Conservation (phyloP, 2,797 vertebrate species). For the Syndactyla subalaris region DNA sequence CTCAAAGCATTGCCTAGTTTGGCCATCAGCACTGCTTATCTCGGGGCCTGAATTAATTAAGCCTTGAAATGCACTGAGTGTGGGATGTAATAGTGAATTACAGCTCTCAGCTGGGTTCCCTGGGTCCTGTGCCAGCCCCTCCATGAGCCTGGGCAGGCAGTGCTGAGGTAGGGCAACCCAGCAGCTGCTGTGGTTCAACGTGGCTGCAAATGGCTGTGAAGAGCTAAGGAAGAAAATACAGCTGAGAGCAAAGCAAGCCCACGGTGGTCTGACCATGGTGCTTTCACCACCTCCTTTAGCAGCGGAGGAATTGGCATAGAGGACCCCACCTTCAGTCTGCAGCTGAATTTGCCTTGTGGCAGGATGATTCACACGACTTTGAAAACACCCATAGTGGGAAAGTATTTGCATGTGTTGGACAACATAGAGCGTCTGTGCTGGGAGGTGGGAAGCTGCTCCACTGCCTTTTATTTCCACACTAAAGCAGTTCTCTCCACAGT, state of each 20-base stretch:
- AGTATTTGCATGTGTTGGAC: background rate
- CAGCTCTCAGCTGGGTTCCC: background rate
- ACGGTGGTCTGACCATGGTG: accelerated
- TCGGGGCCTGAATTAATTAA: slow-evolving; percentile 3
- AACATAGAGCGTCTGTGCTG: background rate
- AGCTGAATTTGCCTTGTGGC: background rate
- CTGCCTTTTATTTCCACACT: background rate
- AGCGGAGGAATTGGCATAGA: background rate
- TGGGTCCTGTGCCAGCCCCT: background rate
- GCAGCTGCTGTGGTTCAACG: background rate
- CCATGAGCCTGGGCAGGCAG: background rate
- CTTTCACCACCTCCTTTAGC: background rate
- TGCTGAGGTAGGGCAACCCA: background rate
- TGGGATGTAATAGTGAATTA: background rate
- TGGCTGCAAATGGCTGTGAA: background rate
- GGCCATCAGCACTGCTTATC: accelerated
- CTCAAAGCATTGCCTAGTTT: background rate
- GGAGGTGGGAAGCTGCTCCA: background rate
- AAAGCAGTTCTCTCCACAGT: background rate
- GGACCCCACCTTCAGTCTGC: background rate
- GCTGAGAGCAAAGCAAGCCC: background rate
- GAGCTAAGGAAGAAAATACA: background rate
- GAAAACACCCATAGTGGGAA: background rate
- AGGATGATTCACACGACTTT: background rate
- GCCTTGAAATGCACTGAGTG: background rate